A percentile compares a stretch with the other conserved stretches of the same genome.
Evolutionary conservation across 1,140 invertebrate genomes (phyloP).

Genomic region (Galleria mellonella): DNA sequence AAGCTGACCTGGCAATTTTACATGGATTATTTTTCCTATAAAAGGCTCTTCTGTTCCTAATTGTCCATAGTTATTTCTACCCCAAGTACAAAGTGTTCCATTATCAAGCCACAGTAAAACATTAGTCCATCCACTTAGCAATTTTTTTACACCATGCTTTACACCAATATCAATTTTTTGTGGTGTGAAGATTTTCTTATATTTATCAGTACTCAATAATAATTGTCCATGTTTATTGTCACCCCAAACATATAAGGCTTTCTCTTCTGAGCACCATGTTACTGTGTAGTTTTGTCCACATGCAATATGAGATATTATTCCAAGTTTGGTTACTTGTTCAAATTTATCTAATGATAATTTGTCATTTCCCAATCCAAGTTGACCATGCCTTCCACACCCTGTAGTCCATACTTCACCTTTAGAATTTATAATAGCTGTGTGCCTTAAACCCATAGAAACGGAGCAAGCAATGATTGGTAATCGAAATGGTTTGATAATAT

Average conservation of each 20-base stretch:
- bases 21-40: slow-evolving; percentile 33
- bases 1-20: slow-evolving; percentile 47
- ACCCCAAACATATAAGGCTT: slow-evolving; percentile 80
- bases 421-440: slow-evolving; percentile 80
- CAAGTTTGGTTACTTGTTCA: slow-evolving; percentile 75
- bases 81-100: slow-evolving; percentile 81
- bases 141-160: slow-evolving; percentile 61
- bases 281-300: slow-evolving; percentile 86
- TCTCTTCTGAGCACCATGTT: slow-evolving; percentile 74
- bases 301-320: slow-evolving; percentile 74
- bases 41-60: slow-evolving; percentile 67
- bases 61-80: slow-evolving; percentile 88
- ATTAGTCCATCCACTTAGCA: slow-evolving; percentile 85
- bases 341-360: slow-evolving; percentile 66
- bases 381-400: slow-evolving; percentile 79
- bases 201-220: slow-evolving; percentile 66
- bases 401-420: slow-evolving; percentile 77
- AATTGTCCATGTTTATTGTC: slow-evolving; percentile 85
- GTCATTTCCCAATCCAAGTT: slow-evolving; percentile 76
- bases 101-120: slow-evolving; percentile 76
- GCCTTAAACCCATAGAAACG: slow-evolving; percentile 78
- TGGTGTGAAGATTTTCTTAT: slow-evolving; percentile 54
- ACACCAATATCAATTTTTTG: slow-evolving; percentile 74
- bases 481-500: slow-evolving; percentile 52
- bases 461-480: slow-evolving; percentile 57